Conservation (phyloP, 2,797 vertebrate species). For the Oryzias dopingdopingensis region DNA sequence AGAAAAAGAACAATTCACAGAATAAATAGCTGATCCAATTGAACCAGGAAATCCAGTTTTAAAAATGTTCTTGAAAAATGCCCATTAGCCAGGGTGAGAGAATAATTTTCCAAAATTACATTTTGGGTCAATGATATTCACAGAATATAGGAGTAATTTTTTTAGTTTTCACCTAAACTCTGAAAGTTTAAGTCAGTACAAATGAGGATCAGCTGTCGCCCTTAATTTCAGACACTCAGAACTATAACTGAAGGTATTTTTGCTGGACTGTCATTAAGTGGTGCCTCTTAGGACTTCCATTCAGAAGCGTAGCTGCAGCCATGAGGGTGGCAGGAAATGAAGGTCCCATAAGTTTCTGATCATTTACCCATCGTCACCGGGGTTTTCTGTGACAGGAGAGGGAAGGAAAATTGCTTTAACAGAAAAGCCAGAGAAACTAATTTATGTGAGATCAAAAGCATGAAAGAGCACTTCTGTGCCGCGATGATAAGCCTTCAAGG, state of each 20-base stretch:
- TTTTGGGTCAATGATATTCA: no score
- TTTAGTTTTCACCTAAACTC: no score
- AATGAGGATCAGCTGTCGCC: background rate
- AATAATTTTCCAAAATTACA: no score
- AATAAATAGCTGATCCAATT: no score
- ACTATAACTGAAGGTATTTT: no score
- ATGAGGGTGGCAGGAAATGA: constrained; percentile 30
- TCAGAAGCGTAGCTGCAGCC: constrained; percentile 20
- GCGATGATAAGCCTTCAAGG: constrained; percentile 75
- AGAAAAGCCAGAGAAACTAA: constrained; percentile 69
- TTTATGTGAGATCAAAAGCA: constrained; percentile 74
- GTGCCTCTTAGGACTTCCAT: constrained; percentile 5
- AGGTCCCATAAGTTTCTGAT: constrained; percentile 52
- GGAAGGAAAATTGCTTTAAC: constrained; percentile 54
- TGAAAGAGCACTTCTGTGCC: constrained; percentile 75
- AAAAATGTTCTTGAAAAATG: no score
- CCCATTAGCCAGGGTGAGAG: no score
- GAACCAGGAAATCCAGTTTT: no score
- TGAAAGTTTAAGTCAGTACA: no score
- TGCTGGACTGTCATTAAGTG: background rate
- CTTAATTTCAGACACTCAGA: background rate
- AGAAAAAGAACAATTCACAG: no score
- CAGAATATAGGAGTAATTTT: no score
- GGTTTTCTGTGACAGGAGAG: constrained; percentile 53
- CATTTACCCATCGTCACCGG: constrained; percentile 34